Conservation (phyloP, 2,797 vertebrate species). For the Simalia tracyae region DNA sequence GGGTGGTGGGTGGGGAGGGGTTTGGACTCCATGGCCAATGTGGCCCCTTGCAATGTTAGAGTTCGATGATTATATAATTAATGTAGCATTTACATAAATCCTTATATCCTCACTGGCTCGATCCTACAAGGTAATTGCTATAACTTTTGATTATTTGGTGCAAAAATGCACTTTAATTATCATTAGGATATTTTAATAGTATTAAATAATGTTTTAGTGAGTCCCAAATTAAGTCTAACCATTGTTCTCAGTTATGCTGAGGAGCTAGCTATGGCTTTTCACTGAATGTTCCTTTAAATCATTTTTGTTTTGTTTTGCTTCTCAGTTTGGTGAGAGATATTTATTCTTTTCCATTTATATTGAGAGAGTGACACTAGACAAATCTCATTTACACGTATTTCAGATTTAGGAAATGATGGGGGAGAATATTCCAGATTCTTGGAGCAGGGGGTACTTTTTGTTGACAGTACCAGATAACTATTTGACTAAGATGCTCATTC, state of each 20-base stretch:
- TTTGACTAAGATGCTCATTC: background rate
- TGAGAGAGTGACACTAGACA: background rate
- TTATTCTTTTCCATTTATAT: background rate
- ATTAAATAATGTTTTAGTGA: background rate
- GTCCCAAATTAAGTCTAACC: background rate
- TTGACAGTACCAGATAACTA: background rate
- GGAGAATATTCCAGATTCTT: background rate
- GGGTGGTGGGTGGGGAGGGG: fast-evolving
- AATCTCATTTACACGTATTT: background rate
- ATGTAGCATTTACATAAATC: background rate
- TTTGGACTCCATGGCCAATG: background rate
- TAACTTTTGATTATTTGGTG: background rate
- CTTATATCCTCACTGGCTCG: background rate
- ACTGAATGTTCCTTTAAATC: background rate
- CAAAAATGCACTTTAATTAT: background rate
- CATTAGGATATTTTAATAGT: background rate
- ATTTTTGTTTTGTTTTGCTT: background rate
- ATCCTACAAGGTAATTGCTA: background rate
- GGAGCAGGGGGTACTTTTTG: background rate
- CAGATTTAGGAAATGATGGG: no score
- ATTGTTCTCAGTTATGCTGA: background rate
- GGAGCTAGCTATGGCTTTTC: background rate
- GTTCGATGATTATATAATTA: background rate
- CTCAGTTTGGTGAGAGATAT: background rate
- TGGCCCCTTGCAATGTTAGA: background rate